phyloP scores from a whole-genome alignment of 1,140 invertebrate species.

The Nixonia krombeini region DNA sequence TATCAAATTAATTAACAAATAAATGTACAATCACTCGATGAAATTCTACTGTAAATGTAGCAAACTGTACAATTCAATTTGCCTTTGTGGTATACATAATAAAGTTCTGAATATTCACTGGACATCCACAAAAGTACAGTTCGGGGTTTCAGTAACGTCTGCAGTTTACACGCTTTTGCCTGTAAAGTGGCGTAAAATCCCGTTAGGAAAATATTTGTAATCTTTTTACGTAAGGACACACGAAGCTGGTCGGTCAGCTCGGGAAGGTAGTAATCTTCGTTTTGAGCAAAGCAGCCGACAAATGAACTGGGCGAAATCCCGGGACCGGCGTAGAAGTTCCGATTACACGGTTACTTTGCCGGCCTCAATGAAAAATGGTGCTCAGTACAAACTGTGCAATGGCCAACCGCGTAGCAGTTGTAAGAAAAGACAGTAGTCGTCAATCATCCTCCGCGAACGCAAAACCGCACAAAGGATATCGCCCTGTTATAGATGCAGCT shows the following conservation, averaged over 20 bases:
- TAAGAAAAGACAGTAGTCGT: conserved; percentile 48
- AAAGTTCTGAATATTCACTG: no score
- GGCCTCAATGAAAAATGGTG: conserved; percentile 50
- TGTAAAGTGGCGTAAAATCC: no score
- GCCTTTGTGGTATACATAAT: no score
- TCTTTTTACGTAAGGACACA: background rate
- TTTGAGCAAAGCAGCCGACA: background rate
- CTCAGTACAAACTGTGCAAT: conserved; percentile 21
- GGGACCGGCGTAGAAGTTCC: conserved; percentile 29
- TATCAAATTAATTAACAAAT: no score
- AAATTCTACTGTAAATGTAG: no score
- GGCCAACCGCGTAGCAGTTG: conserved; percentile 39
- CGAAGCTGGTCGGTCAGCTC: background rate
- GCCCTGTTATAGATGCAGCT: conserved; percentile 37
- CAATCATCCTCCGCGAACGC: conserved; percentile 46
- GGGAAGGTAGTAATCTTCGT: background rate
- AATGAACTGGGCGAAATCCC: background rate
- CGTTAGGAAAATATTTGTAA: no score
- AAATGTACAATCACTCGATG: no score
- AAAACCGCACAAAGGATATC: conserved; percentile 59
- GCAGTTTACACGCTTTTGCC: no score
- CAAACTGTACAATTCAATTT: no score
- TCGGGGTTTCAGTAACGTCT: no score
- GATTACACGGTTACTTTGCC: conserved; percentile 67
- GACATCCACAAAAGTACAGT: no score